A percentile compares a stretch with the other conserved stretches of the same genome.
phyloP scores from a whole-genome alignment of 1,140 invertebrate genomes.

The Hyphantria cunea region DNA sequence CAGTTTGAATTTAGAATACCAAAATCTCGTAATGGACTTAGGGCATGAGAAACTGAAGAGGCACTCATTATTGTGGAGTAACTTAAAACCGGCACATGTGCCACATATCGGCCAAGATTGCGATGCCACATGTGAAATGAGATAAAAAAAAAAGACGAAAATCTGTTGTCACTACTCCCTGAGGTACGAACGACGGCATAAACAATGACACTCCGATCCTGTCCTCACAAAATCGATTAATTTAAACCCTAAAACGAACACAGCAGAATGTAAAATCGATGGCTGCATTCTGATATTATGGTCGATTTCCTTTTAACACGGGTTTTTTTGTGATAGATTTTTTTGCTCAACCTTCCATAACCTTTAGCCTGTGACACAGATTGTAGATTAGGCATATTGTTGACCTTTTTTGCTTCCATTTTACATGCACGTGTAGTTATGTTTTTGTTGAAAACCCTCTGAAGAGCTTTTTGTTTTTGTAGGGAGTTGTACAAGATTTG shows the following conservation, averaged over 20 bases:
- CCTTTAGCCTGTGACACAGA: conserved; percentile 80
- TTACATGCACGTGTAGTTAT: conserved; percentile 65
- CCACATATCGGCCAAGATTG: conserved; percentile 79
- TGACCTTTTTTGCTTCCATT: conserved; percentile 77
- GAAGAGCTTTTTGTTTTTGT: conserved; percentile 69
- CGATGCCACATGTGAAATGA: conserved; percentile 78
- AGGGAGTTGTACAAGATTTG: conserved; percentile 61
- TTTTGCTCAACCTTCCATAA: conserved; percentile 77
- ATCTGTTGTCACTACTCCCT: conserved; percentile 78
- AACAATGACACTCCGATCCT: conserved; percentile 66
- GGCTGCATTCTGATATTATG: conserved; percentile 8
- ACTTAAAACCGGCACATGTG: conserved; percentile 79
- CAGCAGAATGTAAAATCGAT: conserved; percentile 41
- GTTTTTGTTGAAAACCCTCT: conserved; percentile 55
- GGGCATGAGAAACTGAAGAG: conserved; percentile 71
- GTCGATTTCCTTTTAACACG: conserved; percentile 37
- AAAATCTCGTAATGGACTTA: conserved; percentile 66
- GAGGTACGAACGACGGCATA: conserved; percentile 67
- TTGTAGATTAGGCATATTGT: conserved; percentile 81
- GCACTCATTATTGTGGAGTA: conserved; percentile 75
- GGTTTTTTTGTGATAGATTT: conserved; percentile 66
- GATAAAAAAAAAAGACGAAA: conserved; percentile 69
- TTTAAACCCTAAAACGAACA: conserved; percentile 42
- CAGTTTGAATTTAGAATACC: conserved; percentile 57
- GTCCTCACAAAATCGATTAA: conserved; percentile 29